Evolutionary conservation across 1,140 invertebrate genomes (phyloP), one percentile per base, ranked within the genome.

Genomic region (Drosophila miranda): DNA sequence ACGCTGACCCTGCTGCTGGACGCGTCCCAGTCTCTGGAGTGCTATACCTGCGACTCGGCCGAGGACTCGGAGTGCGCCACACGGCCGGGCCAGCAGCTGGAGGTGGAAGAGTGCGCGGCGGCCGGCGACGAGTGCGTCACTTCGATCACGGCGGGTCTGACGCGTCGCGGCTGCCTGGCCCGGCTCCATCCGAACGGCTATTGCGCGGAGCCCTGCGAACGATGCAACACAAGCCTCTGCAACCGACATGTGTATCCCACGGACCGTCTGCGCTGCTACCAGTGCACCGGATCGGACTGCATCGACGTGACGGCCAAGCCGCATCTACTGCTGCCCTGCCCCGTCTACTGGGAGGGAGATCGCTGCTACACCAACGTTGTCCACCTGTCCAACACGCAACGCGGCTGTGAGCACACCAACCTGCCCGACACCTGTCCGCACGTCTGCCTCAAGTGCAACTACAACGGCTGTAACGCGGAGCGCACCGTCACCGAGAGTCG

Each of bases 381-480:
- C 3, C 69, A 82, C 3, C 6, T 82, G 19, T 58, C 60, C 28
- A 89, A 88, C 43, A 86, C 89, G 6, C 58, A 50, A 26, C 68
- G 88, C 0, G 88, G 88, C n/a, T 90, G 89, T 44, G 88, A 88
- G 62, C 26, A 79, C 11, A 64, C 81, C 0, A 69, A 86, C 60
- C 51, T 79, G 16, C 74, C 83, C 0, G 28, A 2, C 0, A 64
- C 46, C 8, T 90, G 88, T 51, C 80, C 88, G 7, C 78, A 90
- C 14, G 71, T 88, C 2, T 90, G 88, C 60, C 66, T 88, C 19
- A 90, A 90, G 61, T 90, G 89, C 78, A 89, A 90, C 60, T 82
- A 78, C 49, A 86, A 89, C 26, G 89, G 83, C 5, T 90, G 89
- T 52, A 90, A 90, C 38, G 52, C 49, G 6, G 78, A 90, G 51